Base-by-base conservation (phyloP, 1,140 invertebrate genomes). In the Calliopsis andreniformis region DNA sequence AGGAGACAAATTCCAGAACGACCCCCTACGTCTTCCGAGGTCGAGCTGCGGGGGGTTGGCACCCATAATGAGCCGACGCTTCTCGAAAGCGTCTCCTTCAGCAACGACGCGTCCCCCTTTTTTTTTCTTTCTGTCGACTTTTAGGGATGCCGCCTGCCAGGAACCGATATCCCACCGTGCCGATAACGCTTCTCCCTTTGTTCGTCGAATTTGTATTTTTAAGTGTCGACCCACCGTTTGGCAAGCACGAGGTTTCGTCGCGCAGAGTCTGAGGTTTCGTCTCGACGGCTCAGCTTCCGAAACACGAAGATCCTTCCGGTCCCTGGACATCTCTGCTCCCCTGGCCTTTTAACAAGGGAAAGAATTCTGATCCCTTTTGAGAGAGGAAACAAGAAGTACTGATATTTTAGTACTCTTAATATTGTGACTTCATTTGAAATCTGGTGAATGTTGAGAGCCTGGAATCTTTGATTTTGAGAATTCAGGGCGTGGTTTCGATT, bases 141-240 rank as follows among this genome's bases (percentile, higher is more conserved):
- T 25, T 51, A n/a, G 30, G 10, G 32, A 20, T 12, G 43, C 3
- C 45, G 30, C 0, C 56, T 51, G 69, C 20, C 84, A 62, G 49
- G n/a, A 59, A 63, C 75, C 68, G 80, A 79, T 72, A 84, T 61
- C 87, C 88, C 69, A 83, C 72, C 20, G 87, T 69, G 90, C 79
- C 86, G 87, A 91, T 91, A 90, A 91, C 86, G 85, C 75, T 82
- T 78, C 71, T 51, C 51, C 45, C 81, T 88, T 91, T 91, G 86
- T 90, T 87, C 82, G 86, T 79, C 76, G 87, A 89, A 88, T 90
- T 88, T 90, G 86, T 90, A 88, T 89, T 87, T 87, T 85, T 67
- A 81, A 87, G 86, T 32, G 83, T 76, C 69, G 80, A 66, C 71
- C 80, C 64, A 75, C 63, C 82, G 85, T 87, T 89, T 88, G 82